Percentiles rank a stretch among this genome's conserved stretches.
Evolutionary conservation across 30 jellyfish, hydroid and myxozoan species (phyloP).

Genomic region (Nemopilema nomurai): DNA sequence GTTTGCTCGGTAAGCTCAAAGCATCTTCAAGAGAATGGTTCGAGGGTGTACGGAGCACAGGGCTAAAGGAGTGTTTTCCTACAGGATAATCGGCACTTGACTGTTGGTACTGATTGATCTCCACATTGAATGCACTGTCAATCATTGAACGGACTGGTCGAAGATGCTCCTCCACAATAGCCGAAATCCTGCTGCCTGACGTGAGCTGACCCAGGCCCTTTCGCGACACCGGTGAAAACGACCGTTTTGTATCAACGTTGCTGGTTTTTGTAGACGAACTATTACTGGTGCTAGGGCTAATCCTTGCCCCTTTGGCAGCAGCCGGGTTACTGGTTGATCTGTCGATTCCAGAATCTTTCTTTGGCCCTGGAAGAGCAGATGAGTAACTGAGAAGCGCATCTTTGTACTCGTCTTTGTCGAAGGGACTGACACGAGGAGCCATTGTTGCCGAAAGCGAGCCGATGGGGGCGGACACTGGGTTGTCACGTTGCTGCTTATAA

Average conservation of each 20-base stretch:
- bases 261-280: no score
- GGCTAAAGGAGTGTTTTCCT: not conserved
- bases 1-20: not conserved
- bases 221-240: not conserved
- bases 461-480: not conserved
- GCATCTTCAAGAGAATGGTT: not conserved
- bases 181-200: constrained; percentile 5
- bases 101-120: not conserved
- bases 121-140: constrained; percentile 16
- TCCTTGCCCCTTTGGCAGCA: no score
- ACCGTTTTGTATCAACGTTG: no score
- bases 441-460: not conserved
- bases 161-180: constrained; percentile 15
- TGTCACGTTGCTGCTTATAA: not conserved
- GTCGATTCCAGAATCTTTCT: not conserved
- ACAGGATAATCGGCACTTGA: not conserved
- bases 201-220: not conserved
- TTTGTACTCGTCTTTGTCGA: not conserved
- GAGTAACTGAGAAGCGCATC: not conserved
- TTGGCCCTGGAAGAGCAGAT: not conserved
- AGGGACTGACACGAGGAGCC: not conserved
- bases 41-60: not conserved
- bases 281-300: no score
- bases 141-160: constrained; percentile 25
- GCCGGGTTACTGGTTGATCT: not conserved